A percentile compares a stretch with the other conserved stretches of the same genome.
Evolutionary conservation across 1,140 invertebrate genomes (phyloP).

Genomic region (Asobara japonica): DNA sequence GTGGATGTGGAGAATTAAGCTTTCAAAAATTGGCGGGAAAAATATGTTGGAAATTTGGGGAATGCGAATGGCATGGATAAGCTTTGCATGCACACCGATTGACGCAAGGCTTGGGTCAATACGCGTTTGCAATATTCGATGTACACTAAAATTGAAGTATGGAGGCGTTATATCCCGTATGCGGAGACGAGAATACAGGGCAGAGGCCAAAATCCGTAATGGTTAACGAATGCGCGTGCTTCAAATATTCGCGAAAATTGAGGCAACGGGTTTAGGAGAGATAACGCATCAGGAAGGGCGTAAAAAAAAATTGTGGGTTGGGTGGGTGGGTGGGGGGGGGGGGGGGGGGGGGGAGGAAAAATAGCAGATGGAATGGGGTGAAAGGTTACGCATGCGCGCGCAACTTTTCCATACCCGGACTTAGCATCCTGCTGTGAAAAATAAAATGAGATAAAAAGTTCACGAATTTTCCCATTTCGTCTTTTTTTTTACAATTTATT

Average conservation of each 20-base stretch:
- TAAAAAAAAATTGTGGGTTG: too few species aligned
- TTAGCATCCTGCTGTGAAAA: not conserved
- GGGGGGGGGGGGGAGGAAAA: not conserved
- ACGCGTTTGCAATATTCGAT: slow-evolving; percentile 40
- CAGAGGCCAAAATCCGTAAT: slow-evolving; percentile 40
- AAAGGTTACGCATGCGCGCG: not conserved
- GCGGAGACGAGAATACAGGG: not conserved
- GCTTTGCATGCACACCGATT: slow-evolving; percentile 33
- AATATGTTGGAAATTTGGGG: not conserved
- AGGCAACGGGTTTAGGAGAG: slow-evolving; percentile 24
- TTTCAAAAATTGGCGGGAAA: too few species aligned
- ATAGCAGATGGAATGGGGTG: not conserved
- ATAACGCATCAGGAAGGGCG: not conserved
- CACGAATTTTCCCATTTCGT: too few species aligned
- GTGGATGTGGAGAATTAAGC: too few species aligned
- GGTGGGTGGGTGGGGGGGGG: not conserved
- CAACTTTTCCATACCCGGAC: not conserved
- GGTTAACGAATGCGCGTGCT: slow-evolving; percentile 52
- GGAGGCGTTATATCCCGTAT: slow-evolving; percentile 1
- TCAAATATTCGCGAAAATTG: slow-evolving; percentile 47
- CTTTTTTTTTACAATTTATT: not conserved
- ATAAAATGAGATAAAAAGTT: not conserved
- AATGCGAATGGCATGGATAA: slow-evolving; percentile 2
- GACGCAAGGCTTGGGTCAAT: slow-evolving; percentile 10
- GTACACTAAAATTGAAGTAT: slow-evolving; percentile 26